Base-by-base conservation (phyloP, 2,797 vertebrate genomes). In the Danio kyathit region DNA sequence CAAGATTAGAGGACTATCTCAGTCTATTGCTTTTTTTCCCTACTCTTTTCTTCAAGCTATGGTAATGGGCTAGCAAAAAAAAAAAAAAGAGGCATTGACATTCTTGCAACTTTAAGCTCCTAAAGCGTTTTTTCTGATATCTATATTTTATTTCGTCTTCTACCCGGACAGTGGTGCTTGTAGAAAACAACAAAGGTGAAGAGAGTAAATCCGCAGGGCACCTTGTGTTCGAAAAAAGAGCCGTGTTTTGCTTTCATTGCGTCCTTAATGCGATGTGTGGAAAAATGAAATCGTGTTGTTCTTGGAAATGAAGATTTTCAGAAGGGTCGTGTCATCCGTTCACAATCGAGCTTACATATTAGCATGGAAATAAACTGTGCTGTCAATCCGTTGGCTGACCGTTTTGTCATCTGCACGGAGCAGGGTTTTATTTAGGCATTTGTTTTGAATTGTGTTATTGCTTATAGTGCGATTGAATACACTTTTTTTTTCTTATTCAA, bases 171-270 rank as follows among this genome's bases (percentile, higher is more conserved):
- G 63, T 83, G 44, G 46, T 40, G 29, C 59, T 89, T 86, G 82
- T 89, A 87, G 61, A 48, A 67, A 86, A 60, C 73, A 87, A 90
- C 83, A 85, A 85, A 86, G 87, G 88, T 66, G 72, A 57, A 77
- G 10, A 63, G 86, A 6, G 48, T 63, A 52, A 74, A 67, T 65
- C 81, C 60, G 17, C 76, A 75, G 83, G 85, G 48, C 16, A 57
- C 13, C 80, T 74, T 79, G 29, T 52, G 61, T 81, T 83, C 72
- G 43, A 81, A 29, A 83, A 75, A 54, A 82, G 72, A 51, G 67
- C 66, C 6, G 0, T 21, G 29, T 76, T 52, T 41, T 16, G 46
- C 3, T 74, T 44, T 74, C 40, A 12, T 9, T 9, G 76, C 21
- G 65, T 49, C 19, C 72, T 52, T 75, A 65, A 29, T 66, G 77